These are phyloP conservation scores for Aspidiotus destructor DNA, from an alignment of 2,888 invertebrate genomes.

Conservation along the genomic window DNA sequence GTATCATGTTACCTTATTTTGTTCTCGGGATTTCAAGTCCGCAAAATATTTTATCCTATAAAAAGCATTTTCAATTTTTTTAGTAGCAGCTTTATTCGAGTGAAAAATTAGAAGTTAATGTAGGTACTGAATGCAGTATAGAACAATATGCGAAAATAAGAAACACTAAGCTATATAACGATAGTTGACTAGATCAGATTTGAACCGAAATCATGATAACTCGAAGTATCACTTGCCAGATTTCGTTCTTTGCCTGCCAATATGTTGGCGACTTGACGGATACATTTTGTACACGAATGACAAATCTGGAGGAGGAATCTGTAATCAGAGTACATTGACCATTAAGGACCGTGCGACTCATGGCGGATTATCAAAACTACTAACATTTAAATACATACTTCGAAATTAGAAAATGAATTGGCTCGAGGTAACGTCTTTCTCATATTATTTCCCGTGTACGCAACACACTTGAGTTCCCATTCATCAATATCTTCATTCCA, in stretches of 20 bases:
- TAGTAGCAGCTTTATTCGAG: not conserved
- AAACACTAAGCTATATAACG: not conserved
- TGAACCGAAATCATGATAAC: not conserved
- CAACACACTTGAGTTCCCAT: slow-evolving; percentile 95
- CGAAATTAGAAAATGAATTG: slow-evolving; percentile 19
- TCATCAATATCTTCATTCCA: slow-evolving; percentile 99
- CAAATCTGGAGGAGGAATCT: slow-evolving; percentile 53
- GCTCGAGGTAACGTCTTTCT: slow-evolving; percentile 47
- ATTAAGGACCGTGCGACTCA: not conserved
- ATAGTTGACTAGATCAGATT: not conserved
- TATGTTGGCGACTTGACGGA: slow-evolving; percentile 26
- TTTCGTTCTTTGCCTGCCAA: slow-evolving; percentile 17
- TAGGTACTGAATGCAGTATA: not conserved
- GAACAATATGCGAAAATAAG: not conserved
- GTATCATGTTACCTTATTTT: too few relatives aligned
- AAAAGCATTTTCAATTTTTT: not conserved
- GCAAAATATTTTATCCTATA: not conserved
- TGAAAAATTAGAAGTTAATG: not conserved
- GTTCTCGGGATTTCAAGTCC: too few relatives aligned
- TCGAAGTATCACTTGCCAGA: slow-evolving; percentile 17
- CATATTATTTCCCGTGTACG: slow-evolving; percentile 99
- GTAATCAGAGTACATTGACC: slow-evolving; percentile 36
- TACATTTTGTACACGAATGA: slow-evolving; percentile 50
- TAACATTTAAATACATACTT: not conserved
- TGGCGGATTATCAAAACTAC: too few relatives aligned